Conservation (phyloP, 2,888 invertebrate species). For the Orchesellides sinensis region DNA sequence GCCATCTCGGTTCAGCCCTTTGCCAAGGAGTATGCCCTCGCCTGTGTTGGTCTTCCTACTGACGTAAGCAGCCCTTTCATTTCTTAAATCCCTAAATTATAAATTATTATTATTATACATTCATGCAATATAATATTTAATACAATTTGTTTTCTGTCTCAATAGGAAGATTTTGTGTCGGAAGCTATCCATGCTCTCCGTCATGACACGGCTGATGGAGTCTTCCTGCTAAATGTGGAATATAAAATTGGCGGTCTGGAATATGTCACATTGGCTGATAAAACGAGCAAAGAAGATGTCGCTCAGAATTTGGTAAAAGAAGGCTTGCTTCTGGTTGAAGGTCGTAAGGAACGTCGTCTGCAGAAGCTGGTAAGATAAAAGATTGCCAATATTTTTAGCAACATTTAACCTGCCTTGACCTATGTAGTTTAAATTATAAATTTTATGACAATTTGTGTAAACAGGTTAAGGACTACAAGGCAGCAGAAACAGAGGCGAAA, state of each 20-base stretch:
- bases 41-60: conserved; percentile 88
- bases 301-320: conserved; percentile 89
- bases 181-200: conserved; percentile 85
- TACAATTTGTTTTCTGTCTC: conserved; percentile 26
- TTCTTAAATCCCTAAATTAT: too few relatives aligned
- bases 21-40: conserved; percentile 92
- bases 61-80: too few relatives aligned
- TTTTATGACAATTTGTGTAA: neutral
- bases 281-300: conserved; percentile 81
- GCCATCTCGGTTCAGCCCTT: conserved; percentile 83
- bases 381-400: neutral
- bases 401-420: neutral
- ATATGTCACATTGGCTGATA: conserved; percentile 74
- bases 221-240: conserved; percentile 90
- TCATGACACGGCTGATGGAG: conserved; percentile 84
- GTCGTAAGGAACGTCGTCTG: conserved; percentile 88
- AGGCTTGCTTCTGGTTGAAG: conserved; percentile 90
- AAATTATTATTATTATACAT: too few relatives aligned
- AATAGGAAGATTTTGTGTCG: conserved; percentile 85
- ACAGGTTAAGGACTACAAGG: conserved; percentile 86
- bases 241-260: conserved; percentile 79
- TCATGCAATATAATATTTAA: too few relatives aligned
- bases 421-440: too few relatives aligned
- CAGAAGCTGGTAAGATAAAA: conserved; percentile 82
- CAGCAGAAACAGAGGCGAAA: conserved; percentile 92